Evolutionary conservation across 2,797 vertebrate species (phyloP).

Genomic region (Phoxinus dragarum): DNA sequence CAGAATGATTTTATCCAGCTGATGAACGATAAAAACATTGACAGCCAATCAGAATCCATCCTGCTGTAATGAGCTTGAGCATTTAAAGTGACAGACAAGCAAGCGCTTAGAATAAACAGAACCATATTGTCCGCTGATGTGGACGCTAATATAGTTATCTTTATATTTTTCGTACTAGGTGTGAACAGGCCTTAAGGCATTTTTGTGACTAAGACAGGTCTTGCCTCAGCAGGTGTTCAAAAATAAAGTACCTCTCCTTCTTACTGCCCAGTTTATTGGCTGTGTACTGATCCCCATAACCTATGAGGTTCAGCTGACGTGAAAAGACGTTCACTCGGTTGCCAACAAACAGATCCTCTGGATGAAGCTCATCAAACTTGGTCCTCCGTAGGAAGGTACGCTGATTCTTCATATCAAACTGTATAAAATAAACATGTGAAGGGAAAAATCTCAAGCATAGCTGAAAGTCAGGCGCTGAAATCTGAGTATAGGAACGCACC

Average conservation of each 20-base stretch:
- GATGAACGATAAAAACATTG: too few species aligned
- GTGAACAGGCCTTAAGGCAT: neutral
- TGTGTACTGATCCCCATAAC: slow-evolving; percentile 93
- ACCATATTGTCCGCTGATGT: too few species aligned
- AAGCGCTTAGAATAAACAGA: too few species aligned
- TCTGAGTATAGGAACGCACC: slow-evolving; percentile 72
- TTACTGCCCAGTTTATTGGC: slow-evolving; percentile 90
- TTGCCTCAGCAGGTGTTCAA: neutral
- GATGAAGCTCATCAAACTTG: slow-evolving; percentile 82
- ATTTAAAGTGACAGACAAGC: too few species aligned
- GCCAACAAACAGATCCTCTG: slow-evolving; percentile 91
- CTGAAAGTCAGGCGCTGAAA: neutral
- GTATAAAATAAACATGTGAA: slow-evolving; percentile 21
- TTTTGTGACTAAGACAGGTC: neutral
- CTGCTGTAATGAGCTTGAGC: too few species aligned
- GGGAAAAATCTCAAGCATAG: neutral
- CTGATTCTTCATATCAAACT: slow-evolving; percentile 95
- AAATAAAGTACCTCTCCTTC: slow-evolving; percentile 85
- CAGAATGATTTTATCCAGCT: too few species aligned
- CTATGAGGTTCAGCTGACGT: slow-evolving; percentile 88
- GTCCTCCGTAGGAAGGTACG: slow-evolving; percentile 88
- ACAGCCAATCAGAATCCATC: too few species aligned
- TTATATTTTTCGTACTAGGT: neutral
- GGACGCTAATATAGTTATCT: too few species aligned
- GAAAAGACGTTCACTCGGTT: slow-evolving; percentile 91